Conservation (phyloP, 2,113 vertebrate species). For the Oncorhynchus nerka region DNA sequence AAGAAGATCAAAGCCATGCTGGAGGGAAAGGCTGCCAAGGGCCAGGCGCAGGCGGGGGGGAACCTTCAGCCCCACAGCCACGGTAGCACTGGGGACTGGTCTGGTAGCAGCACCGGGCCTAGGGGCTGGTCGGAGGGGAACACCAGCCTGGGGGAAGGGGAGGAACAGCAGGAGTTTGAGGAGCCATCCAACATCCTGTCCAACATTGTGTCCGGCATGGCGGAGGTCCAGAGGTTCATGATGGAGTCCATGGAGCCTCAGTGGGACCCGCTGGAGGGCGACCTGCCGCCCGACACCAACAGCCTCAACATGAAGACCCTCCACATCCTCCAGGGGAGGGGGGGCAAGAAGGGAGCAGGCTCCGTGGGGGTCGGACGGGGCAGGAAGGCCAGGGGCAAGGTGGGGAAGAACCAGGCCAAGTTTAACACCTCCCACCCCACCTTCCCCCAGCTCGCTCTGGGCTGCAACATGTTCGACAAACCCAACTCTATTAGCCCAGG, state of each 20-base stretch:
- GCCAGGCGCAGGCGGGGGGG: conserved; percentile 62
- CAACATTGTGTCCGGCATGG: conserved; percentile 99
- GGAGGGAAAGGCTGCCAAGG: conserved; percentile 83
- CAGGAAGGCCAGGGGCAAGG: conserved; percentile 86
- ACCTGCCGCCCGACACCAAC: conserved; percentile 90
- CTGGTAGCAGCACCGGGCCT: conserved; percentile 71
- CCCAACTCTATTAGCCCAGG: conserved; percentile 92
- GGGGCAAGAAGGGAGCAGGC: conserved; percentile 83
- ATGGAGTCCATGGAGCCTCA: conserved; percentile 98
- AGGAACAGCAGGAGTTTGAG: conserved; percentile 97
- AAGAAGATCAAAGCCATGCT: conserved; percentile 89
- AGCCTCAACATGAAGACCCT: conserved; percentile 98
- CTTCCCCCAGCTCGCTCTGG: conserved; percentile 81
- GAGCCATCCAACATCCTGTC: conserved; percentile 98
- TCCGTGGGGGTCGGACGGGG: conserved; percentile 71
- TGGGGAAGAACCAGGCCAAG: conserved; percentile 88
- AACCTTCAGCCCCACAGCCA: conserved; percentile 59
- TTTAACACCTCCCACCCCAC: conserved; percentile 78
- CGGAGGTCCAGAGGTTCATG: conserved; percentile 98
- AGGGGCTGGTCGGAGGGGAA: conserved; percentile 83
- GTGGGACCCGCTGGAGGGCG: conserved; percentile 89
- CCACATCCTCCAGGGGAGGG: conserved; percentile 87
- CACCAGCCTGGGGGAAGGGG: conserved; percentile 83
- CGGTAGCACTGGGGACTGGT: conserved; percentile 79
- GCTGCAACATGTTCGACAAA: conserved; percentile 91